Base-by-base conservation (phyloP, 1,140 invertebrate genomes). In the Danaus melanippus region DNA sequence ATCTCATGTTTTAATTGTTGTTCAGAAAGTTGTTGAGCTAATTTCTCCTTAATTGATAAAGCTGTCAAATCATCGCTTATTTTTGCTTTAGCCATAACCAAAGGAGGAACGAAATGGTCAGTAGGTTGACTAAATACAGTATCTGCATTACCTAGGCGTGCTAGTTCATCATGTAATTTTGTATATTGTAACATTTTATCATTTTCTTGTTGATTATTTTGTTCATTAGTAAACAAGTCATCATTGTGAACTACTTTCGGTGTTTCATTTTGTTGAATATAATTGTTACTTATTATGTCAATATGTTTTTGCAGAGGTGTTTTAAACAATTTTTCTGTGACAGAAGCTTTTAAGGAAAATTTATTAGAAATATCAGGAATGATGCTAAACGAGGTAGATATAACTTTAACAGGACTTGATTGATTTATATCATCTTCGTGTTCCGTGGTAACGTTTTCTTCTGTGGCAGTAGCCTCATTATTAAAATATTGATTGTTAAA, bases 71-170 rank as follows among this genome's bases (percentile, higher is more conserved):
- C 87, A 64, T 87, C 75, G 56, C 80, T 82, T 9, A 86, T 68
- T 74, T 82, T 88, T 58, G 86, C 78, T 64, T 87, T 88, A 41
- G 87, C 87, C 84, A 88, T 88, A 11, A 88, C 87, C 32, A 88
- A 58, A 9, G 87, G 87, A 12, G 87, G 87, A 12, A 88, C 75
- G 62, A 88, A 88, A 64, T 87, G 87, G 63, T 88, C 87, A 8
- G 86, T 84, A 2, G 87, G 78, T 67, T 87, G 86, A 42, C 77
- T 87, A 64, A 84, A 88, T 63, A 88, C 85, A 48, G 71, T 84
- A 66, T 86, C 81, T 49, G 79, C 74, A 55, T 79, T 84, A 10
- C 79, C 81, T 53, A 79, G 62, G 11, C 76, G 66, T 8, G 81
- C 76, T 12, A 85, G 58, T 61, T 86, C 77, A 45, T 84, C 76